Conservation (phyloP, 2,888 invertebrate genomes). For the Leptopterna dolabrata region DNA sequence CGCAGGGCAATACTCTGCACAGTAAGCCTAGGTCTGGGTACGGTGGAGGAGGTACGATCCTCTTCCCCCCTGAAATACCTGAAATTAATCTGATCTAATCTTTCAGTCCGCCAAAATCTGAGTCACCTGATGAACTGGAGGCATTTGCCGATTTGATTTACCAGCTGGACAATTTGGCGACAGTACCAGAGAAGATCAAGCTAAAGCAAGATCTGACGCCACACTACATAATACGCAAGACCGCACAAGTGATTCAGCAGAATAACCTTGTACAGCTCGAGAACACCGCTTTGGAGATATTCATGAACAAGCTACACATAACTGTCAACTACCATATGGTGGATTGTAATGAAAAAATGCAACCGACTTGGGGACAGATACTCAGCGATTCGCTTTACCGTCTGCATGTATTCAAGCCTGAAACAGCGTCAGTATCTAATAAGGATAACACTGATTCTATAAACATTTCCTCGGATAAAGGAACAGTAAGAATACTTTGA, state of each 20-base stretch:
- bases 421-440: neutral
- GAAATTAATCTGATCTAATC: too few relatives aligned
- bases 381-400: conserved; percentile 17
- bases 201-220: conserved; percentile 15
- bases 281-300: conserved; percentile 45
- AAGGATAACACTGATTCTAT: neutral
- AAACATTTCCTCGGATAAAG: neutral
- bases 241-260: conserved; percentile 15
- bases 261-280: conserved; percentile 28
- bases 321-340: neutral
- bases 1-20: too few relatives aligned
- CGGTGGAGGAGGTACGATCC: too few relatives aligned
- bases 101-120: conserved; percentile 27
- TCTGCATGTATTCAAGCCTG: neutral
- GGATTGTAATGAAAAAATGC: neutral
- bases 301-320: conserved; percentile 13
- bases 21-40: too few relatives aligned
- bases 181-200: neutral
- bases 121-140: conserved; percentile 25
- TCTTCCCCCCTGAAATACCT: too few relatives aligned
- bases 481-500: neutral
- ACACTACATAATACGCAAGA: conserved; percentile 10
- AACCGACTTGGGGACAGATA: conserved; percentile 36
- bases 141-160: conserved; percentile 20
- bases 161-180: neutral